These are phyloP conservation scores for Falco cherrug DNA, from an alignment of 2,797 vertebrate species.

Conservation along the genomic window DNA sequence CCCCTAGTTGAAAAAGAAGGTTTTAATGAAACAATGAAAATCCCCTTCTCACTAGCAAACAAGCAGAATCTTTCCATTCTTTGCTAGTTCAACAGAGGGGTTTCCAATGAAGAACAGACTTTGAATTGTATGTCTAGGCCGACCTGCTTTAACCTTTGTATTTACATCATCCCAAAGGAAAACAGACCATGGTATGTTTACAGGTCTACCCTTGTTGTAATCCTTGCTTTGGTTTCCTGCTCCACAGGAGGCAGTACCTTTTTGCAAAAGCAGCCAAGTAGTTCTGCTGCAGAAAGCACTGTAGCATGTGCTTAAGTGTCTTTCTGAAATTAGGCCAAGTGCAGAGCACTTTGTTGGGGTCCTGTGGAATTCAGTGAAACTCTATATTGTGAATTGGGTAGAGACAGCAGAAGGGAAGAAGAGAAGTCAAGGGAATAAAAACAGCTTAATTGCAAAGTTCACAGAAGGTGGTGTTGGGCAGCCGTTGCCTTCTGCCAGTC, in stretches of 20 bases:
- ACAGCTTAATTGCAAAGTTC: neutral
- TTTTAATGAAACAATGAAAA: neutral
- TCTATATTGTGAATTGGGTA: neutral
- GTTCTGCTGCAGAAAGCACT: neutral
- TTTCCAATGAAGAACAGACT: neutral
- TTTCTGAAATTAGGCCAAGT: neutral
- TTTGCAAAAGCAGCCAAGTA: neutral
- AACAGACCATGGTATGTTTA: neutral
- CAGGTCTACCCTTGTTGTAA: neutral
- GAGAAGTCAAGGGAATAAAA: neutral
- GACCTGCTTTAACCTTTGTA: neutral
- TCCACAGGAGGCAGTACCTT: neutral
- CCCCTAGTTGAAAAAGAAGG: neutral
- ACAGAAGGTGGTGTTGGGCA: neutral
- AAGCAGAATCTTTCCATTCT: neutral
- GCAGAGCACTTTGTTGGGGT: neutral
- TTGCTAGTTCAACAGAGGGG: neutral
- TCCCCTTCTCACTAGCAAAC: neutral
- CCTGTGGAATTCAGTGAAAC: neutral
- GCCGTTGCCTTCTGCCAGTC: neutral
- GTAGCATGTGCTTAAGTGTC: neutral
- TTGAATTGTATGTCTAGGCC: neutral
- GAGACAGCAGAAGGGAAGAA: neutral
- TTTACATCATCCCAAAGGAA: neutral
- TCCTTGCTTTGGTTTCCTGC: neutral